Percentiles rank a stretch among this genome's conserved stretches.
phyloP scores from a whole-genome alignment of 2,797 vertebrate species.

The Tympanoctomys barrerae region DNA sequence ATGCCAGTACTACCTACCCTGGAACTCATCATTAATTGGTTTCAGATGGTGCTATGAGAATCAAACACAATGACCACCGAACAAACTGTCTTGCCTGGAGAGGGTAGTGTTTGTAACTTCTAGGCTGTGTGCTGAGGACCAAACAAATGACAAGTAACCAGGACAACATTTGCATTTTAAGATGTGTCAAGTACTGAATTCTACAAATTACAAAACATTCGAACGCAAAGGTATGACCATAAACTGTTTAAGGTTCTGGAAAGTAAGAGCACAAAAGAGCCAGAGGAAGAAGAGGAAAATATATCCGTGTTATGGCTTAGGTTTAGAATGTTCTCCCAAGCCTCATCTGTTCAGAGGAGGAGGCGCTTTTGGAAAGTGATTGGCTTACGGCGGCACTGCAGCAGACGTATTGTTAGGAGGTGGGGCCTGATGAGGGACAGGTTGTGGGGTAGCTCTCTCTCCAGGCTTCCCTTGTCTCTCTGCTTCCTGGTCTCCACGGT shows the following conservation, averaged over 20 bases:
- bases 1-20: not conserved
- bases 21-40: not conserved
- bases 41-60: not conserved
- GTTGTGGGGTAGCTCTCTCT: not conserved
- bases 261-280: conserved; percentile 59
- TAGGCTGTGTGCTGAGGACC: not conserved
- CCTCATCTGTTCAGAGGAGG: not conserved
- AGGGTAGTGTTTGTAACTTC: not conserved
- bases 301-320: not conserved
- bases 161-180: not conserved
- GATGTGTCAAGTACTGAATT: not conserved
- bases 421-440: not conserved
- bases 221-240: not conserved
- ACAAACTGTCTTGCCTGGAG: not conserved
- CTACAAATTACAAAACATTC: not conserved
- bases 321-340: not conserved
- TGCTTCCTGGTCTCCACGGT: not conserved
- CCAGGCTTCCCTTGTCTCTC: not conserved
- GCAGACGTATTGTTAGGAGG: not conserved
- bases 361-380: not conserved
- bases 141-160: not conserved
- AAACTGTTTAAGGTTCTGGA: not conserved
- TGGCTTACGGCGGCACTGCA: not conserved
- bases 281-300: not conserved
- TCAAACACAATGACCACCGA: not conserved